Evolutionary conservation across 35 echinoderm and acorn worm species (phyloP).

Genomic region (Patiria miniata): DNA sequence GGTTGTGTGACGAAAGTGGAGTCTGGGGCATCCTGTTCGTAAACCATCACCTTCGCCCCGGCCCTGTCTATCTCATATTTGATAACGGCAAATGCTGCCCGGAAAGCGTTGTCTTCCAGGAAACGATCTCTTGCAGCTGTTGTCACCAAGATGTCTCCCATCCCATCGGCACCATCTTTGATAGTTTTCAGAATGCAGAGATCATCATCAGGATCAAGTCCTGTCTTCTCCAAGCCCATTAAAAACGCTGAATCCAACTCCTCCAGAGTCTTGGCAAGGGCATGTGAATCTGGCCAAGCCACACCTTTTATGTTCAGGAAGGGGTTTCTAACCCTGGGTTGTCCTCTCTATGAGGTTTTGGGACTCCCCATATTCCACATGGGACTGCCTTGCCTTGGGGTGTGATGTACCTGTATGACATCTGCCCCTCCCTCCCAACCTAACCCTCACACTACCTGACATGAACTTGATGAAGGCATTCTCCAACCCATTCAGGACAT

Average conservation of each 20-base stretch:
- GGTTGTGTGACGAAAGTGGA: constrained; percentile 8
- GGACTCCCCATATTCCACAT: not conserved
- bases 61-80: not conserved
- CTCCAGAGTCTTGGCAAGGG: constrained; percentile 38
- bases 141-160: constrained; percentile 35
- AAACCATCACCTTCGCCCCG: not conserved
- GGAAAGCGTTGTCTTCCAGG: constrained; percentile 50
- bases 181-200: constrained; percentile 12
- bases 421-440: not conserved
- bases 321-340: constrained; percentile 19
- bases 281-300: constrained; percentile 15
- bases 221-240: not conserved
- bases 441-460: constrained; percentile 45
- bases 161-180: constrained; percentile 50
- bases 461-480: constrained; percentile 32
- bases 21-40: constrained; percentile 1
- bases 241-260: constrained; percentile 28
- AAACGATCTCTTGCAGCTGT: not conserved
- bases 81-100: constrained; percentile 36
- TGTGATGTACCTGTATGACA: constrained; percentile 36
- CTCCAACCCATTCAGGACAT: not conserved
- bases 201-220: too few relatives aligned
- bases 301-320: constrained; percentile 50
- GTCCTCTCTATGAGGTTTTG: not conserved
- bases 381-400: constrained; percentile 10